Conservation (phyloP, 1,140 invertebrate genomes). For the Orchesella cincta region DNA sequence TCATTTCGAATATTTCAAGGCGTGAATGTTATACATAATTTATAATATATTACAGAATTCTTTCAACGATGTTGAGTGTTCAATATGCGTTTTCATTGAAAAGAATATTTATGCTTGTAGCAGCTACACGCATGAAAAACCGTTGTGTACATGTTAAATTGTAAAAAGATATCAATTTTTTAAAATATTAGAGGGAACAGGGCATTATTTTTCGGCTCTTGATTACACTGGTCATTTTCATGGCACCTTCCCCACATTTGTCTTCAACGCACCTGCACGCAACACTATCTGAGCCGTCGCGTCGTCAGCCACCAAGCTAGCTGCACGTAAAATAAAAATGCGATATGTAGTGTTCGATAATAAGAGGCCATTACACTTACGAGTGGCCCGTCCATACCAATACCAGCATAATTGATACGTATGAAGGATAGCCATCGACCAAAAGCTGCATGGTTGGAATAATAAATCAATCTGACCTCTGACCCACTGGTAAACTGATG, state of each 20-base stretch:
- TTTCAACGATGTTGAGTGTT: too few species aligned
- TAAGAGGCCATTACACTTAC: neutral
- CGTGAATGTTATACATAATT: too few species aligned
- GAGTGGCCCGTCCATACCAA: neutral
- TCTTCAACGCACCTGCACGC: constrained; percentile 5
- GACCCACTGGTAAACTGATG: constrained; percentile 32
- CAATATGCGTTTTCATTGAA: too few species aligned
- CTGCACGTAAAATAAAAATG: neutral
- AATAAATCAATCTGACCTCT: constrained; percentile 44
- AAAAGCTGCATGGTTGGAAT: constrained; percentile 37
- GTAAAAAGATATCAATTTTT: neutral
- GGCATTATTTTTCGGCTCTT: neutral
- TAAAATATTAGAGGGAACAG: neutral
- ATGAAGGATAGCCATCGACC: constrained; percentile 30
- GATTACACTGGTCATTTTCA: constrained; percentile 8
- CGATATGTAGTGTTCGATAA: neutral
- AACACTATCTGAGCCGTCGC: neutral
- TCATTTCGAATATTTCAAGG: too few species aligned
- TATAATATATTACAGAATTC: too few species aligned
- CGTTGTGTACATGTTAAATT: too few species aligned
- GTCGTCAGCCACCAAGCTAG: neutral
- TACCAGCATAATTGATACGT: constrained; percentile 42
- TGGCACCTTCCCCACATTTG: constrained; percentile 12
- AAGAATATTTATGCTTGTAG: too few species aligned
- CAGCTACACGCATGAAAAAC: too few species aligned